phyloP scores from a whole-genome alignment of 2,797 vertebrate genomes.

The Cossypha heuglini region DNA sequence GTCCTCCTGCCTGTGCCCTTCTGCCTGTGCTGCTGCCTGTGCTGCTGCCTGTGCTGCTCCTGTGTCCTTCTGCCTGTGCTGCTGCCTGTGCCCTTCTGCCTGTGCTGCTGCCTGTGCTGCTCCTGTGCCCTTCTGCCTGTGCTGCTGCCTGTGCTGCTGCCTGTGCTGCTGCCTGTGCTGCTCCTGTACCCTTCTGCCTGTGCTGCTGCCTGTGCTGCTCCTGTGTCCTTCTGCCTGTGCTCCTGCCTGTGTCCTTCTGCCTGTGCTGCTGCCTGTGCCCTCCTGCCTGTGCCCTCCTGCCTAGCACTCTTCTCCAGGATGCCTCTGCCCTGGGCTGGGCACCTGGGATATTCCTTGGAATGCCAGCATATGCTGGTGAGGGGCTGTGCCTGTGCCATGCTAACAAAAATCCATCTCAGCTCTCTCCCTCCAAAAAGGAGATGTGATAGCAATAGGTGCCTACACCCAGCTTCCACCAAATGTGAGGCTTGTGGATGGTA shows the following conservation, averaged over 20 bases:
- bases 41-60: neutral
- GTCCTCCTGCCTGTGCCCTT: neutral
- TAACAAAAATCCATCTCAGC: neutral
- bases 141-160: neutral
- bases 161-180: accelerated
- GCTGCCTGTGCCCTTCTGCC: neutral
- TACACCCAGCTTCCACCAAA: accelerated
- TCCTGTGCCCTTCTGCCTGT: neutral
- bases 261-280: neutral
- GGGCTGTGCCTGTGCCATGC: neutral
- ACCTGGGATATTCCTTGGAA: neutral
- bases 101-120: too few species aligned
- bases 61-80: neutral
- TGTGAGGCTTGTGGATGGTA: neutral
- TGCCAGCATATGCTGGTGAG: accelerated
- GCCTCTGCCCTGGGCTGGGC: neutral
- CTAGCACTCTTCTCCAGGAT: too few species aligned
- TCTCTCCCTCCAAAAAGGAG: neutral
- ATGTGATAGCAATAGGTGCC: accelerated
- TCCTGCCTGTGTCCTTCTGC: neutral
- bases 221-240: neutral
- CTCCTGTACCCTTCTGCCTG: too few species aligned
- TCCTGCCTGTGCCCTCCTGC: too few species aligned
- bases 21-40: neutral
- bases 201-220: neutral